Percentiles rank a stretch among this genome's conserved stretches.
Conservation (phyloP, 2,797 vertebrate species). For the Chanos chanos region DNA sequence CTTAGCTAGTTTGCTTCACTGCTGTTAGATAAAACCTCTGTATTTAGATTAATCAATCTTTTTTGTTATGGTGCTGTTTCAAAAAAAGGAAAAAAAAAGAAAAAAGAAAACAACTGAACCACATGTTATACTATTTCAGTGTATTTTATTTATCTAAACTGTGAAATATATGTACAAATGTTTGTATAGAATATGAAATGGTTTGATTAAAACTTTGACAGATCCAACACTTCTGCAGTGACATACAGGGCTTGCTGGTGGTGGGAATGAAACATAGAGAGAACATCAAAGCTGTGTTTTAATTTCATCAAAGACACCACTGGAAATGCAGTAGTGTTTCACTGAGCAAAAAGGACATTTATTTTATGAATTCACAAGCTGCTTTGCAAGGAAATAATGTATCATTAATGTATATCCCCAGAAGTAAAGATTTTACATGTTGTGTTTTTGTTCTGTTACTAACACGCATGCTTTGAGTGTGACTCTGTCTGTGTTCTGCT, state of each 20-base stretch:
- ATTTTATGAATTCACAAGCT: constrained; percentile 49
- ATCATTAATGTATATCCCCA: constrained; percentile 13
- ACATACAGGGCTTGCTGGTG: constrained; percentile 23
- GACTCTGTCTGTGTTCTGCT: constrained; percentile 20
- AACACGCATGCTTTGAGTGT: constrained; percentile 68
- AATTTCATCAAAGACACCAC: neutral
- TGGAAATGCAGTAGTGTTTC: neutral
- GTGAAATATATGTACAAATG: constrained; percentile 57
- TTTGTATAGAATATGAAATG: constrained; percentile 51
- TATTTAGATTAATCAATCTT: constrained; percentile 41
- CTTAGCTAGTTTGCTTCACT: no score
- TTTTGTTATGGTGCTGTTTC: constrained; percentile 28
- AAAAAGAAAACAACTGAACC: constrained; percentile 27
- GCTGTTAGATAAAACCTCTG: no score
- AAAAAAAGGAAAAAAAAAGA: no score
- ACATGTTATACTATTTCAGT: constrained; percentile 57
- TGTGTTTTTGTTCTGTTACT: constrained; percentile 60
- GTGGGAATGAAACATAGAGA: neutral
- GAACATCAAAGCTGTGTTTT: no score
- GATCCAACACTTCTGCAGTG: constrained; percentile 23
- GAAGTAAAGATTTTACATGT: constrained; percentile 44
- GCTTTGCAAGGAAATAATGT: constrained; percentile 33
- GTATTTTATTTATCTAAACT: constrained; percentile 73
- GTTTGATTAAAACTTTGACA: constrained; percentile 62
- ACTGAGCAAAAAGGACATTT: neutral